Evolutionary conservation across 2,888 invertebrate species (phyloP).

Genomic region (Nymphalis c-album): DNA sequence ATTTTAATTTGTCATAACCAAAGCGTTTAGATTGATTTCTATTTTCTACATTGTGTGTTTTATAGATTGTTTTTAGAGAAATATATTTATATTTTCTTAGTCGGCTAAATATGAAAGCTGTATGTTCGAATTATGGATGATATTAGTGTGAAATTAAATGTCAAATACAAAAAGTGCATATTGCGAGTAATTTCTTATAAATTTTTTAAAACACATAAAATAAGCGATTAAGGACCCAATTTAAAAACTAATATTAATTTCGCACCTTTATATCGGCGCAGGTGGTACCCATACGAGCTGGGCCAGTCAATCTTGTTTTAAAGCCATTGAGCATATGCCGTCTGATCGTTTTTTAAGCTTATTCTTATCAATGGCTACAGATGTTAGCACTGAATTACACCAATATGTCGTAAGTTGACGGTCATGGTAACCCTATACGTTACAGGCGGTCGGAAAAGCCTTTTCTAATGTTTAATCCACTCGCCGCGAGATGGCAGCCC

Average conservation of each 20-base stretch:
- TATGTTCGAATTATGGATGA: not conserved
- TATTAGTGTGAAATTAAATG: not conserved
- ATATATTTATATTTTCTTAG: not conserved
- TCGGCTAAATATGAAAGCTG: not conserved
- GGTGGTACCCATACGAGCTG: conserved; percentile 39
- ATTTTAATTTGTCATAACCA: too few species aligned
- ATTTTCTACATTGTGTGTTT: not conserved
- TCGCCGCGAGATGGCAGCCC: conserved; percentile 66
- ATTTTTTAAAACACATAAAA: conserved; percentile 16
- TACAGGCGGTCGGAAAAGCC: conserved; percentile 49
- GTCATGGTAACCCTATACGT: conserved; percentile 23
- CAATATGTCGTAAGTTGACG: conserved; percentile 27
- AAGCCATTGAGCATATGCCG: conserved; percentile 23
- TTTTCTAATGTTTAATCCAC: conserved; percentile 51
- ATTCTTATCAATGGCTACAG: conserved; percentile 23
- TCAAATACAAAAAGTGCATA: conserved; percentile 3
- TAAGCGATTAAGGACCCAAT: conserved; percentile 23
- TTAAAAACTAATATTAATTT: conserved; percentile 38
- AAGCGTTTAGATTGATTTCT: too few species aligned
- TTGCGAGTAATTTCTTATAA: conserved; percentile 6
- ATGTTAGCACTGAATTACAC: conserved; percentile 21
- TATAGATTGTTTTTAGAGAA: not conserved
- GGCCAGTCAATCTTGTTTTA: conserved; percentile 34
- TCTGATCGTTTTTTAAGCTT: conserved; percentile 21
- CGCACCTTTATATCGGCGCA: conserved; percentile 40